A percentile compares a stretch with the other conserved stretches of the same genome.
Conservation (phyloP, 2,113 vertebrate species). For the Grus americana region DNA sequence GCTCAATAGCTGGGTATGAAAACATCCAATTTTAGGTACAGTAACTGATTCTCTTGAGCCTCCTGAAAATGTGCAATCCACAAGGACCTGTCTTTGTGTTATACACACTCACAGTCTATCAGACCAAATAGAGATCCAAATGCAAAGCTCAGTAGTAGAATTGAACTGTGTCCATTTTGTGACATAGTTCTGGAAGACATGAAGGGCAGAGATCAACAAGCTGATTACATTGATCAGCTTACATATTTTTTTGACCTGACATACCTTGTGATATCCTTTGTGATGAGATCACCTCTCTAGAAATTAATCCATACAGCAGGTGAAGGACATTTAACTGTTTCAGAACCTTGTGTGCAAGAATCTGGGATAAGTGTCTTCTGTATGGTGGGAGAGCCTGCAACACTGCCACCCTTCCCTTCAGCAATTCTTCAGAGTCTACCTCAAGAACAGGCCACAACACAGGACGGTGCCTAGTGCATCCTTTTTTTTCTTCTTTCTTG, state of each 20-base stretch:
- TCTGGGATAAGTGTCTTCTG: background rate
- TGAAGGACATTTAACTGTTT: background rate
- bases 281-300: background rate
- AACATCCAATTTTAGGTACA: background rate
- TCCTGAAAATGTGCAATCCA: background rate
- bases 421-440: background rate
- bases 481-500: background rate
- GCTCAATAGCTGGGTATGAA: background rate
- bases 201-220: slow-evolving; percentile 26
- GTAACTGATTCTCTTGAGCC: background rate
- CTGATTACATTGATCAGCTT: slow-evolving; percentile 24
- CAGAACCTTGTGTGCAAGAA: background rate
- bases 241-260: background rate
- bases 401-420: background rate
- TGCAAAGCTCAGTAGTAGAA: background rate
- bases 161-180: background rate
- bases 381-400: background rate
- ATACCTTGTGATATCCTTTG: background rate
- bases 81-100: background rate
- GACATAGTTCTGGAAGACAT: background rate
- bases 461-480: background rate
- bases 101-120: background rate
- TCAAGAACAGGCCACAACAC: background rate
- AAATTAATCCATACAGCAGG: background rate
- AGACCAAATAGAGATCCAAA: background rate